These are phyloP conservation scores for Xiphias gladius DNA, from an alignment of 2,113 vertebrate genomes.

Conservation along the genomic window DNA sequence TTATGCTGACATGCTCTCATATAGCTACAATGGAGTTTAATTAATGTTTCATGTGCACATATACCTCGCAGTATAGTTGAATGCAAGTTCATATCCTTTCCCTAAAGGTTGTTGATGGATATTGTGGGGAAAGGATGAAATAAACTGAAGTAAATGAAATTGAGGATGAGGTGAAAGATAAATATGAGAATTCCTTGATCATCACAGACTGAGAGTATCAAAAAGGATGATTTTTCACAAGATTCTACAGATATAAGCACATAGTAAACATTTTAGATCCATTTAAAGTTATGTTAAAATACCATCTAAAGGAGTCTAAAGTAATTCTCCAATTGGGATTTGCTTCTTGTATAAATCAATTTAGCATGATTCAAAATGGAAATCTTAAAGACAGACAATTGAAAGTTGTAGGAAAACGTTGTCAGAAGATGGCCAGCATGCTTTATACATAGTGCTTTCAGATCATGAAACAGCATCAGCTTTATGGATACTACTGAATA, in stretches of 20 bases:
- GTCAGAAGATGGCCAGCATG: background rate
- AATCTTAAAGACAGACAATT: background rate
- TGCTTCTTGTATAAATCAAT: background rate
- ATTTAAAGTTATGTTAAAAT: background rate
- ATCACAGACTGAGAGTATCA: background rate
- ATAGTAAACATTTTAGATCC: slow-evolving; percentile 1
- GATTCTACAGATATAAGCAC: background rate
- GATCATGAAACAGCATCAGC: too few relatives aligned
- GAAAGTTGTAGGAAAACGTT: background rate
- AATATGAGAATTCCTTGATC: background rate
- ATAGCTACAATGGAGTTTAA: background rate
- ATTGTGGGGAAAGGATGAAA: background rate
- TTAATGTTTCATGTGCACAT: background rate
- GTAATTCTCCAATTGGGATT: background rate
- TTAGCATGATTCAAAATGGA: background rate
- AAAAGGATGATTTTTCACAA: background rate
- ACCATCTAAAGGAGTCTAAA: background rate
- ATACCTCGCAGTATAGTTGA: background rate
- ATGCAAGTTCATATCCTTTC: background rate
- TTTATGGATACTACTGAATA: too few relatives aligned
- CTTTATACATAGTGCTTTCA: too few relatives aligned
- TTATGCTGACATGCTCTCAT: background rate
- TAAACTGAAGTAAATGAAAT: background rate
- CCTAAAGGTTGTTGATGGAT: background rate
- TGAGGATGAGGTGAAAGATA: background rate